A percentile compares a stretch with the other conserved stretches of the same genome.
Evolutionary conservation across 2,113 vertebrate species (phyloP).

Genomic region (Aepyceros melampus): DNA sequence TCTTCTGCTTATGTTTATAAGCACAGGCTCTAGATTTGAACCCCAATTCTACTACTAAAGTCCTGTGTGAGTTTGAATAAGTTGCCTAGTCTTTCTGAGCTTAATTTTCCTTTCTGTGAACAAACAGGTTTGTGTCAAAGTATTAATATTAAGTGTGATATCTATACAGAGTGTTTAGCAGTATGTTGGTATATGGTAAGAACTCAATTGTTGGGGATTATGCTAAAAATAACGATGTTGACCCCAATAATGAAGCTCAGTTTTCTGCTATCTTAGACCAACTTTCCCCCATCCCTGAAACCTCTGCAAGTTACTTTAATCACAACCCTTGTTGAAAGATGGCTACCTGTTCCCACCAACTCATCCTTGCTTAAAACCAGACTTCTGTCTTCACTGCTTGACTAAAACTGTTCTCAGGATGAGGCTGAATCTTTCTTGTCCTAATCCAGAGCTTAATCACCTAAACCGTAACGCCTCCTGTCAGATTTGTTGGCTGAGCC

Average conservation of each 20-base stretch:
- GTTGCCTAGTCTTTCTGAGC: not conserved
- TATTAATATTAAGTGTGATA: not conserved
- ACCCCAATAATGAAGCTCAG: not conserved
- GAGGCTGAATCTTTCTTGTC: not conserved
- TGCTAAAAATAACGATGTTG: not conserved
- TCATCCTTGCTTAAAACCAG: not conserved
- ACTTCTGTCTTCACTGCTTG: not conserved
- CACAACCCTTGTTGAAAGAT: not conserved
- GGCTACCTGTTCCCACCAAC: not conserved
- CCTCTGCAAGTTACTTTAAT: not conserved
- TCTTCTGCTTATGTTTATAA: not conserved
- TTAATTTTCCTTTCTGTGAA: not conserved
- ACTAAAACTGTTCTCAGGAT: not conserved
- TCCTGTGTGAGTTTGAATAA: not conserved
- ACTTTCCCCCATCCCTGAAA: not conserved
- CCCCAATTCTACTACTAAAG: not conserved
- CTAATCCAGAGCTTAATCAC: not conserved
- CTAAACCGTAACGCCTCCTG: not conserved
- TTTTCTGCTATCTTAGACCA: not conserved
- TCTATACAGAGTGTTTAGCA: not conserved
- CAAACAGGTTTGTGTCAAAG: not conserved
- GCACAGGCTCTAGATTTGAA: not conserved
- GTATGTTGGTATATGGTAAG: not conserved
- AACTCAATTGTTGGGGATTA: not conserved
- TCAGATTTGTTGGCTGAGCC: conserved; percentile 1